A percentile compares a stretch with the other conserved stretches of the same genome.
phyloP scores from a whole-genome alignment of 2,888 invertebrate species.

The Bembecia ichneumoniformis region DNA sequence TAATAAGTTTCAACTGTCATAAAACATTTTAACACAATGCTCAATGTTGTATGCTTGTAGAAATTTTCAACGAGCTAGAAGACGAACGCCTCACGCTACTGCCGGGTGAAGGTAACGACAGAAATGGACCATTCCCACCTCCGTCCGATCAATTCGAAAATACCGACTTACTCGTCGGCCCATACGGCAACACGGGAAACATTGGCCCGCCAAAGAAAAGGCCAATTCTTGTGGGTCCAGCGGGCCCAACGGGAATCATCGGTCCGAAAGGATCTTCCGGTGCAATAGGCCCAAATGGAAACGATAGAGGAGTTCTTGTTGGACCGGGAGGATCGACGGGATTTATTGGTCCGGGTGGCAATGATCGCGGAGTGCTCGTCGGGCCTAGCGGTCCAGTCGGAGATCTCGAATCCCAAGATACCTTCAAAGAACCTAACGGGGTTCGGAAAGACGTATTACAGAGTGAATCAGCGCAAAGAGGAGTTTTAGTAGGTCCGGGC shows the following conservation, averaged over 20 bases:
- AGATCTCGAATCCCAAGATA: slow-evolving; percentile 37
- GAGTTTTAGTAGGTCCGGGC: slow-evolving; percentile 48
- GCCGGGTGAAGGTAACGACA: slow-evolving; percentile 15
- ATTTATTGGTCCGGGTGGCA: slow-evolving; percentile 22
- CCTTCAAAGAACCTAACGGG: slow-evolving; percentile 12
- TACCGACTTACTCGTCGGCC: slow-evolving; percentile 44
- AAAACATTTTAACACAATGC: neutral
- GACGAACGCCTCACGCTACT: slow-evolving; percentile 40
- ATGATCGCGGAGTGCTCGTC: slow-evolving; percentile 46
- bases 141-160: slow-evolving; percentile 25
- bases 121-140: slow-evolving; percentile 3
- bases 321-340: slow-evolving; percentile 50
- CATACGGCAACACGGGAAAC: slow-evolving; percentile 40
- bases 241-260: slow-evolving; percentile 39
- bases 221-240: slow-evolving; percentile 57
- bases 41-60: slow-evolving; percentile 20
- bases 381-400: slow-evolving; percentile 57
- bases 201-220: slow-evolving; percentile 28
- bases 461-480: slow-evolving; percentile 21
- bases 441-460: slow-evolving; percentile 6
- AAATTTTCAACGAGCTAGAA: slow-evolving; percentile 49
- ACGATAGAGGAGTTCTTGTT: slow-evolving; percentile 34
- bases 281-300: slow-evolving; percentile 18
- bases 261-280: slow-evolving; percentile 48
- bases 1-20: too few relatives aligned